phyloP scores from a whole-genome alignment of 1,140 invertebrate genomes.

The Araneus ventricosus region DNA sequence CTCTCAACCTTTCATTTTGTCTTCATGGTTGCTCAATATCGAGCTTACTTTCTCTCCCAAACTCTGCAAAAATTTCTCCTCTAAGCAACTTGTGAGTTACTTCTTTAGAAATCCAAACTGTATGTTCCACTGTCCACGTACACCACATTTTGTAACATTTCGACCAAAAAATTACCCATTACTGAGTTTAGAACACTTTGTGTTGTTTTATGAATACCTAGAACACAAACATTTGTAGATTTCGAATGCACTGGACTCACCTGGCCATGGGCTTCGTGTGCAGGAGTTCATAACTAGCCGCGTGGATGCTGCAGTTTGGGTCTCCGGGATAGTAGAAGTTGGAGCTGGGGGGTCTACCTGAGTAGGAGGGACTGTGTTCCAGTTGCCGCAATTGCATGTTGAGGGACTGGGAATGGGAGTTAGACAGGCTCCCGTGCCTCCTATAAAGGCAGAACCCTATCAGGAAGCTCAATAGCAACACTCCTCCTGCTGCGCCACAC shows the following conservation, averaged over 20 bases:
- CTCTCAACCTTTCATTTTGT: no score
- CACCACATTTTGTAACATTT: no score
- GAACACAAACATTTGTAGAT: background rate
- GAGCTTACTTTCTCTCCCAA: no score
- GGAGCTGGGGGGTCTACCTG: background rate
- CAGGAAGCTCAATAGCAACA: slow-evolving; percentile 67
- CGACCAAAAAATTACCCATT: no score
- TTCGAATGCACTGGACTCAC: background rate
- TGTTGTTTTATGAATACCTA: no score
- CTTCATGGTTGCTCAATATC: no score
- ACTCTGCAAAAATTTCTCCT: no score
- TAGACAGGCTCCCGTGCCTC: background rate
- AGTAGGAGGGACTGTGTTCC: slow-evolving; percentile 76
- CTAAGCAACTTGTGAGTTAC: no score
- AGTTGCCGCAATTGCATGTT: slow-evolving; percentile 76
- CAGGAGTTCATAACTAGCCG: slow-evolving; percentile 48
- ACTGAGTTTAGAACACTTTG: no score
- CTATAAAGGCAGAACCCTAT: slow-evolving; percentile 69
- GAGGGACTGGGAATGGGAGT: slow-evolving; percentile 54
- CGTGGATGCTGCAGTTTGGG: slow-evolving; percentile 20
- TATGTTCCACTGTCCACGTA: no score
- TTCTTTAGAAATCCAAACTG: no score
- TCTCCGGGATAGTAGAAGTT: slow-evolving; percentile 16
- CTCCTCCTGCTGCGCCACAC: slow-evolving; percentile 73
- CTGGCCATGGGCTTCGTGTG: slow-evolving; percentile 25